phyloP scores from a whole-genome alignment of 1,140 invertebrate species.

The Choristoneura fumiferana region DNA sequence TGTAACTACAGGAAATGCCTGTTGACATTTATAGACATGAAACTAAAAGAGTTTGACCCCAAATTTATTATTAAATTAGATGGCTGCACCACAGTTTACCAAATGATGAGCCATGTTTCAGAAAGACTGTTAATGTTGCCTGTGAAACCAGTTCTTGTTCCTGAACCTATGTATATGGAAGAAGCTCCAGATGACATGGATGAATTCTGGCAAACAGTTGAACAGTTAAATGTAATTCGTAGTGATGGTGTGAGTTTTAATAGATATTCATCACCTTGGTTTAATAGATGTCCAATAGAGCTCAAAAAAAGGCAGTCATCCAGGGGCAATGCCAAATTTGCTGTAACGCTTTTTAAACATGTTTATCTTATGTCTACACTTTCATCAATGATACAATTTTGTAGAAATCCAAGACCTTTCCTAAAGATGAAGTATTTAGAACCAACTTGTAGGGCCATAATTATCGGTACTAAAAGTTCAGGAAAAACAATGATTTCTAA shows the following conservation, averaged over 20 bases:
- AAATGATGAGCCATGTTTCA: slow-evolving; percentile 72
- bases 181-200: slow-evolving; percentile 54
- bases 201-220: slow-evolving; percentile 60
- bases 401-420: slow-evolving; percentile 80
- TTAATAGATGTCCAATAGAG: slow-evolving; percentile 80
- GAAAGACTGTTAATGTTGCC: slow-evolving; percentile 69
- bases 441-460: slow-evolving; percentile 61
- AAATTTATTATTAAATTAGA: slow-evolving; percentile 79
- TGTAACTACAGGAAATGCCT: slow-evolving; percentile 68
- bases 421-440: slow-evolving; percentile 63
- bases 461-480: slow-evolving; percentile 57
- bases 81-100: slow-evolving; percentile 60
- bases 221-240: slow-evolving; percentile 52
- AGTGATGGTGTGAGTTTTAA: slow-evolving; percentile 50
- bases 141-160: slow-evolving; percentile 65
- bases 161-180: slow-evolving; percentile 57
- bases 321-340: slow-evolving; percentile 71
- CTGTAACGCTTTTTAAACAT: slow-evolving; percentile 80
- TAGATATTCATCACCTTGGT: slow-evolving; percentile 75
- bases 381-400: slow-evolving; percentile 69
- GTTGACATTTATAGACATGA: slow-evolving; percentile 67
- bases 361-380: slow-evolving; percentile 78
- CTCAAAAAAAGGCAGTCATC: slow-evolving; percentile 69
- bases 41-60: slow-evolving; percentile 73
- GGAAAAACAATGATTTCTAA: slow-evolving; percentile 63